These are phyloP conservation scores for Castor canadensis DNA, from an alignment of 2,113 vertebrate species.

Conservation along the genomic window DNA sequence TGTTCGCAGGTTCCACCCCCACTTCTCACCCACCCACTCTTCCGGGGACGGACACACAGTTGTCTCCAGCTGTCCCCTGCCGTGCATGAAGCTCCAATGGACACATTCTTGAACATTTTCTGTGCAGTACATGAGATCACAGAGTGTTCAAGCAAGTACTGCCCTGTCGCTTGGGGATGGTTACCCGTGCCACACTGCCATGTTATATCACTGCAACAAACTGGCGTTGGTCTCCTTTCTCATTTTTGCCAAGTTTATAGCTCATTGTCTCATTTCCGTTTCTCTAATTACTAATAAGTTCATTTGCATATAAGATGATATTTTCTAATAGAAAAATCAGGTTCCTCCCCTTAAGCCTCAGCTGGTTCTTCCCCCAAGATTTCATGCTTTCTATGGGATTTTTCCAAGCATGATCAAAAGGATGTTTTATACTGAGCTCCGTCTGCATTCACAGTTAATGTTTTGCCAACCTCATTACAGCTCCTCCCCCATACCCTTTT, in stretches of 20 bases:
- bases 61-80: not conserved
- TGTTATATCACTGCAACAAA: not conserved
- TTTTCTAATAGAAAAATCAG: not conserved
- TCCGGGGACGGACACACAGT: not conserved
- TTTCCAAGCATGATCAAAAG: not conserved
- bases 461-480: not conserved
- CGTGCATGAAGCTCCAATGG: not conserved
- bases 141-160: not conserved
- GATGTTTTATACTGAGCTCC: not conserved
- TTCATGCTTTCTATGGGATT: not conserved
- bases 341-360: not conserved
- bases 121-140: not conserved
- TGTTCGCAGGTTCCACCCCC: rapidly evolving
- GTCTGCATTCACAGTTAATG: not conserved
- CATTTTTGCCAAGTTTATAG: not conserved
- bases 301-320: not conserved
- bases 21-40: not conserved
- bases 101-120: not conserved
- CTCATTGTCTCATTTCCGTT: not conserved
- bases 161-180: too few species aligned
- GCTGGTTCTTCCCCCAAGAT: not conserved
- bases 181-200: not conserved
- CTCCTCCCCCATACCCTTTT: not conserved
- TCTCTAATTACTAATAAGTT: not conserved
- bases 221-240: not conserved